Evolutionary conservation across 1,140 invertebrate species (phyloP).

Genomic region (Eubasilissa regina): DNA sequence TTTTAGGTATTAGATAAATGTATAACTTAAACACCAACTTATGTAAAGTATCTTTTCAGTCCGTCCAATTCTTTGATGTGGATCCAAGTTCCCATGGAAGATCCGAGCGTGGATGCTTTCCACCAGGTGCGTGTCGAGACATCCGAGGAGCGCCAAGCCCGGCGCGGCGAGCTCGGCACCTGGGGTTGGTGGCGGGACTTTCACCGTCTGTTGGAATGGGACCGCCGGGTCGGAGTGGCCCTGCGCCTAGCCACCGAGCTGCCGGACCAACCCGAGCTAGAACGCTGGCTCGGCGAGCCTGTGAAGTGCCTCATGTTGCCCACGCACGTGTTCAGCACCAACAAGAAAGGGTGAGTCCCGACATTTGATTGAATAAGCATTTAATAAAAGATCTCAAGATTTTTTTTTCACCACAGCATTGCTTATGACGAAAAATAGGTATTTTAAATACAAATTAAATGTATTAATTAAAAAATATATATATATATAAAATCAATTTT

Average conservation of each 20-base stretch:
- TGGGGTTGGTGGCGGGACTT: conserved; percentile 94
- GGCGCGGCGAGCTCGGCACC: conserved; percentile 61
- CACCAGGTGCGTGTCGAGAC: background rate
- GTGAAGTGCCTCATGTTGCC: conserved; percentile 89
- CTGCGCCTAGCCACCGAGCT: conserved; percentile 77
- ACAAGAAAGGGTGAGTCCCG: conserved; percentile 78
- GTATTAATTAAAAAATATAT: no score
- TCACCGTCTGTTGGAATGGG: conserved; percentile 82
- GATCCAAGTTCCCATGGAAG: conserved; percentile 81
- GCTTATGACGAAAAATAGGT: no score
- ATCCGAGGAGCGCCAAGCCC: background rate
- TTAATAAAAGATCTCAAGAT: no score
- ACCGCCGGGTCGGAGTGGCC: conserved; percentile 82
- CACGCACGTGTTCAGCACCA: conserved; percentile 85
- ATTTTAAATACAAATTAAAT: no score
- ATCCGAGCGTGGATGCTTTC: conserved; percentile 40
- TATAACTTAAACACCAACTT: no score
- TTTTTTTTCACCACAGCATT: no score
- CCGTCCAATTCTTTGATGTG: conserved; percentile 75
- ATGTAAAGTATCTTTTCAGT: conserved; percentile 54
- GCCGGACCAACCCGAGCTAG: conserved; percentile 78
- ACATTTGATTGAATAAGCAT: background rate
- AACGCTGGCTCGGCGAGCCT: conserved; percentile 94
- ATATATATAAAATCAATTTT: no score
- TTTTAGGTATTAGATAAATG: no score